Conservation (phyloP, 2,888 invertebrate genomes). For the Heliconius cydno region DNA sequence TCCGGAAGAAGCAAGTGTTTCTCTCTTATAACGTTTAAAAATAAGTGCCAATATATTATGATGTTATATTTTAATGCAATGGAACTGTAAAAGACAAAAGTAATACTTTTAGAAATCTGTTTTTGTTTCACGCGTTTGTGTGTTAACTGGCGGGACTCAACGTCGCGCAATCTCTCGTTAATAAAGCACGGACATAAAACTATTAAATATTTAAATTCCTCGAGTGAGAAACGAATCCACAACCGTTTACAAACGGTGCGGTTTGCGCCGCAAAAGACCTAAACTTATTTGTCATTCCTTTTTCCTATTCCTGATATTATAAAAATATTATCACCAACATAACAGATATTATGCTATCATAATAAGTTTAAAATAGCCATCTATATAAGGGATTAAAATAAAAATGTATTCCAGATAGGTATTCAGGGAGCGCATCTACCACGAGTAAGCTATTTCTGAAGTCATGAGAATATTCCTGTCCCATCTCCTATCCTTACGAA, state of each 20-base stretch:
- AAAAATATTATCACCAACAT: background rate
- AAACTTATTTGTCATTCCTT: no score
- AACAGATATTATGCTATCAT: background rate
- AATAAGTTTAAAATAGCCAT: conserved; percentile 2
- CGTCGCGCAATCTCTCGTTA: background rate
- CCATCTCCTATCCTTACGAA: conserved; percentile 54
- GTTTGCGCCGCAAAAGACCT: no score
- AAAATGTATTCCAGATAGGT: conserved; percentile 18
- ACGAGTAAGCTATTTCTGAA: conserved; percentile 63
- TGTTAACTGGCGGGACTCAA: background rate
- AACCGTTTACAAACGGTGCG: background rate
- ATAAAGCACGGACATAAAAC: background rate
- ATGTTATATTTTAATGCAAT: background rate
- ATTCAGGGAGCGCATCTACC: conserved; percentile 31
- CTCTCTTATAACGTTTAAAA: background rate
- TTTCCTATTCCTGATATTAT: background rate
- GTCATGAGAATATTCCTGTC: conserved; percentile 72
- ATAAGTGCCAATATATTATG: no score
- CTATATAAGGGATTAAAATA: conserved; percentile 22
- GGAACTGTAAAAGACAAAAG: background rate
- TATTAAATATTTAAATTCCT: background rate
- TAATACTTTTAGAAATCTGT: no score
- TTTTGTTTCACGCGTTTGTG: background rate
- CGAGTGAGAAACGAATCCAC: background rate
- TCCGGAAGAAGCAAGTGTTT: background rate